Percentiles rank a stretch among this genome's conserved stretches.
phyloP scores from a whole-genome alignment of 2,113 vertebrate genomes.

The Isurus oxyrinchus region DNA sequence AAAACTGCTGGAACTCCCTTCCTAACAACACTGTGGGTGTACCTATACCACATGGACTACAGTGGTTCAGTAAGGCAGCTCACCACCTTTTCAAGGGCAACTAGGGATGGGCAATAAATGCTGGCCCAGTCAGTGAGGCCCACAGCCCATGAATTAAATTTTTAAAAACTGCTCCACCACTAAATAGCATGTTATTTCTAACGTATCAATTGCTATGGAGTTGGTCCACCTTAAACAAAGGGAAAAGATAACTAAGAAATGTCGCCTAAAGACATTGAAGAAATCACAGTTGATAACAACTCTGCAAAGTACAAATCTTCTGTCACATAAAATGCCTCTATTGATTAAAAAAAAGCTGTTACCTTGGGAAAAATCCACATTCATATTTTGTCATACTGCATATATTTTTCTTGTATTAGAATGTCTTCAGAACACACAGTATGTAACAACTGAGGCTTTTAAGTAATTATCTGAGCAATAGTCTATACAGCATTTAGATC shows the following conservation, averaged over 20 bases:
- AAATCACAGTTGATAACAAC: background rate
- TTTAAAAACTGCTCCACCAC: background rate
- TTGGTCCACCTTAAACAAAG: background rate
- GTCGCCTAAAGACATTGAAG: background rate
- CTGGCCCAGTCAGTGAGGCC: no score
- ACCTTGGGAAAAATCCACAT: background rate
- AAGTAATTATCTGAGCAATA: background rate
- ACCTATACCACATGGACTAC: no score
- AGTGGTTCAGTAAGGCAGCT: no score
- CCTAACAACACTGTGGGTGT: no score
- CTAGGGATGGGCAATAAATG: no score
- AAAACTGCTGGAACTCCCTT: background rate
- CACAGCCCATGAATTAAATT: no score
- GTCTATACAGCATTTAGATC: background rate
- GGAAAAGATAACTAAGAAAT: background rate
- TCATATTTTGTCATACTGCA: background rate
- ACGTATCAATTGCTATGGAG: background rate
- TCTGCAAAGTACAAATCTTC: background rate
- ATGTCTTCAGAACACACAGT: background rate
- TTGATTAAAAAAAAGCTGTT: background rate
- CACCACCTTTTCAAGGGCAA: no score
- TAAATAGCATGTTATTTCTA: background rate
- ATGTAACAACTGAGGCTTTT: background rate
- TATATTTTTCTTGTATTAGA: background rate
- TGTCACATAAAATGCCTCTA: background rate